These are phyloP conservation scores for Eudemis profundana DNA, from an alignment of 2,888 invertebrate genomes.

Conservation along the genomic window DNA sequence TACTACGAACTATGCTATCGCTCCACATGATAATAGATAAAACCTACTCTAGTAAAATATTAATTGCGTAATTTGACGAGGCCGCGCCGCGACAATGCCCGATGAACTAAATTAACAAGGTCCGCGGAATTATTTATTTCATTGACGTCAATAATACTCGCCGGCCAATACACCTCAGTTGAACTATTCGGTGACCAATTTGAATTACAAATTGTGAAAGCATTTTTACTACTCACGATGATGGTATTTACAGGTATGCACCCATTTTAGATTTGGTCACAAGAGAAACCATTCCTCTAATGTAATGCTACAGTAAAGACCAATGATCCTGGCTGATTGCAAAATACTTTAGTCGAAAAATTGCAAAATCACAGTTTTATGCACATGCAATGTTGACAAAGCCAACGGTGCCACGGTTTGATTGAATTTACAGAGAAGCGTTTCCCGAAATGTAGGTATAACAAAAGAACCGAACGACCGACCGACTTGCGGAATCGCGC, in stretches of 20 bases:
- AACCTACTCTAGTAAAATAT: too few relatives aligned
- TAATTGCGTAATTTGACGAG: not conserved
- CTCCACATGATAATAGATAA: too few relatives aligned
- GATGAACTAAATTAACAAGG: not conserved
- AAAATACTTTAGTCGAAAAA: too few relatives aligned
- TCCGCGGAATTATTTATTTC: slow-evolving; percentile 5
- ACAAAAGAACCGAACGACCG: not conserved
- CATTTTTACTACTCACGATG: not conserved
- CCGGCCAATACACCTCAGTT: not conserved
- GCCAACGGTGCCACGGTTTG: too few relatives aligned
- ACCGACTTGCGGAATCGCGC: not conserved
- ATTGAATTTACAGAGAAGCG: not conserved
- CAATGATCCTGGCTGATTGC: too few relatives aligned
- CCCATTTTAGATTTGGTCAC: not conserved
- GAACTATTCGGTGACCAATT: slow-evolving; percentile 6
- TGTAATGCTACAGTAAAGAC: too few relatives aligned
- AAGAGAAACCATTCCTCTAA: too few relatives aligned
- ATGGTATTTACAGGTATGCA: not conserved
- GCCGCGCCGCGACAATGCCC: not conserved
- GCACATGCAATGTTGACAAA: too few relatives aligned
- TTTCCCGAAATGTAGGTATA: not conserved
- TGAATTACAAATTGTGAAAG: slow-evolving; percentile 24
- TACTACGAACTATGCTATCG: too few relatives aligned
- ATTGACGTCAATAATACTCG: slow-evolving; percentile 31
- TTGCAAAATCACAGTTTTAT: too few relatives aligned